phyloP scores from a whole-genome alignment of 2,888 invertebrate genomes.

The Tachina grossa region DNA sequence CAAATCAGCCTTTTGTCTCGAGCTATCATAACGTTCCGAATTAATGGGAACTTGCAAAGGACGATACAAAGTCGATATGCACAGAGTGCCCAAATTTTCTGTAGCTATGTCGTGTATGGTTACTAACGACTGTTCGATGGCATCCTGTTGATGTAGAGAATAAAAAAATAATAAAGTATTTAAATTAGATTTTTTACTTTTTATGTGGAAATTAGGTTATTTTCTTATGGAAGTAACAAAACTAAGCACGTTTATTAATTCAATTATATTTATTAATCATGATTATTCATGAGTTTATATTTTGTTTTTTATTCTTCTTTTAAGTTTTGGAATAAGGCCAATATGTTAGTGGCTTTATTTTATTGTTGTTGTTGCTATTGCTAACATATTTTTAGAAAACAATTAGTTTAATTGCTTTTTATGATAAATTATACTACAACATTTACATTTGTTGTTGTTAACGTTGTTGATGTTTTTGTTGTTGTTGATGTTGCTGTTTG shows the following conservation, averaged over 20 bases:
- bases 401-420: conserved; percentile 75
- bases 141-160: conserved; percentile 82
- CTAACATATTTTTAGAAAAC: conserved; percentile 70
- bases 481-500: neutral
- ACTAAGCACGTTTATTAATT: neutral
- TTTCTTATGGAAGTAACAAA: neutral
- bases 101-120: conserved; percentile 90
- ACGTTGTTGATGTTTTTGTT: neutral
- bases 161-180: neutral
- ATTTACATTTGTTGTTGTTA: neutral
- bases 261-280: neutral
- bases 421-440: conserved; percentile 71
- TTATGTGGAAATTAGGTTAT: neutral
- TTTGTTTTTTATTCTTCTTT: conserved; percentile 9
- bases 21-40: conserved; percentile 88
- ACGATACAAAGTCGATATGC: conserved; percentile 88
- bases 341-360: neutral
- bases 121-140: conserved; percentile 87
- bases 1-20: conserved; percentile 90
- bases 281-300: neutral
- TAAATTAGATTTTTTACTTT: neutral
- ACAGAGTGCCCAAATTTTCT: conserved; percentile 88
- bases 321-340: conserved; percentile 7
- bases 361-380: conserved; percentile 52
- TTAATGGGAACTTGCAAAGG: conserved; percentile 88